phyloP scores from a whole-genome alignment of 2,113 vertebrate species.

The Protobothrops mucrosquamatus region DNA sequence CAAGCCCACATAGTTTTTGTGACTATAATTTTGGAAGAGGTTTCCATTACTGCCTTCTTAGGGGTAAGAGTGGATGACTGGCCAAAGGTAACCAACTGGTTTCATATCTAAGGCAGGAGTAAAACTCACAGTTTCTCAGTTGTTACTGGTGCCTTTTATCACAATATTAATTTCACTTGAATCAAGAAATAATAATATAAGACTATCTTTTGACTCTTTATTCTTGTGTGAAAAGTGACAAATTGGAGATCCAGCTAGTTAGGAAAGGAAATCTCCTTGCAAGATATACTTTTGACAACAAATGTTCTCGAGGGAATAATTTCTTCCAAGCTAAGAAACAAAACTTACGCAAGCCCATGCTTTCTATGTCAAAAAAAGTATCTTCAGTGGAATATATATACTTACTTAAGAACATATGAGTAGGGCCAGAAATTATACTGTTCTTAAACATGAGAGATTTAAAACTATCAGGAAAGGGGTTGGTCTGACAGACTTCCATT shows the following conservation, averaged over 20 bases:
- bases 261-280: background rate
- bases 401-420: background rate
- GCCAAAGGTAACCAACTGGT: background rate
- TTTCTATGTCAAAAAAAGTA: background rate
- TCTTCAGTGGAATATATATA: too few species aligned
- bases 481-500: background rate
- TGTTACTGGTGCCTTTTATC: background rate
- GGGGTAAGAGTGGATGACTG: background rate
- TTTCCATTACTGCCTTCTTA: too few species aligned
- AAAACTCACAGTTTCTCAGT: background rate
- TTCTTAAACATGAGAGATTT: background rate
- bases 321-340: background rate
- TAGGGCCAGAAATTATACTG: background rate
- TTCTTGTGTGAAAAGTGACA: background rate
- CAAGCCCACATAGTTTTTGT: background rate
- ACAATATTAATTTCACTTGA: background rate
- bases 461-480: background rate
- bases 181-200: background rate
- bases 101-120: background rate
- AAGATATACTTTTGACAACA: background rate
- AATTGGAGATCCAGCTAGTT: background rate
- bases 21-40: background rate
- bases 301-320: background rate
- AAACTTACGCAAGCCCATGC: background rate
- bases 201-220: background rate